phyloP scores from a whole-genome alignment of 2,113 vertebrate genomes.

The Felis chaus region DNA sequence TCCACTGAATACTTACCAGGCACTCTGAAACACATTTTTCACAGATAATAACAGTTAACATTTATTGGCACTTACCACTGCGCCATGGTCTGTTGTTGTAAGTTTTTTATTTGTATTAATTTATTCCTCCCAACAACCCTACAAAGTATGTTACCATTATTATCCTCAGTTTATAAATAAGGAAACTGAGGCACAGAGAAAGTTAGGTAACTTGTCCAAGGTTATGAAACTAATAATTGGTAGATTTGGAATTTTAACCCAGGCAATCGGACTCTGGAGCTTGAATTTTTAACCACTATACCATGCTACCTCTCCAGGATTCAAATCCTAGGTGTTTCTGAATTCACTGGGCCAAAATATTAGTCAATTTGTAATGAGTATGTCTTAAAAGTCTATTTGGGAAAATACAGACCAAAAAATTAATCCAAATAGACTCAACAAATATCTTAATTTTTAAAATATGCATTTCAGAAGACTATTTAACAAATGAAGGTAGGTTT shows the following conservation, averaged over 20 bases:
- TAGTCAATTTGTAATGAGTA: not conserved
- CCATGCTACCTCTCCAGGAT: not conserved
- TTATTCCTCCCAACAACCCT: conserved; percentile 15
- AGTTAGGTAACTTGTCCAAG: not conserved
- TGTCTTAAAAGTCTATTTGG: not conserved
- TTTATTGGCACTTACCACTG: not conserved
- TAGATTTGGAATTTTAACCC: not conserved
- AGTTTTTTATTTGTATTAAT: not conserved
- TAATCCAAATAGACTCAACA: not conserved
- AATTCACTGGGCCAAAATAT: not conserved
- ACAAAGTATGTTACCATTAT: conserved; percentile 29
- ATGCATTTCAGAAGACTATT: conserved; percentile 24
- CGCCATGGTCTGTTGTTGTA: not conserved
- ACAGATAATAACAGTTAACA: conserved; percentile 8
- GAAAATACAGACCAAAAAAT: conserved; percentile 36
- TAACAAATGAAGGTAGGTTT: conserved; percentile 36
- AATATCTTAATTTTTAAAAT: conserved; percentile 32
- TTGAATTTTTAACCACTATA: not conserved
- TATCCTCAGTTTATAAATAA: not conserved
- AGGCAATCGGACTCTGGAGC: not conserved
- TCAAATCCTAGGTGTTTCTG: not conserved
- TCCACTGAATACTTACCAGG: not conserved
- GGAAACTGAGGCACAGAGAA: conserved; percentile 27
- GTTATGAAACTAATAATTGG: not conserved
- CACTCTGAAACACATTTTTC: not conserved